Conservation (phyloP, 2,797 vertebrate genomes). For the Cossypha niveicapilla region DNA sequence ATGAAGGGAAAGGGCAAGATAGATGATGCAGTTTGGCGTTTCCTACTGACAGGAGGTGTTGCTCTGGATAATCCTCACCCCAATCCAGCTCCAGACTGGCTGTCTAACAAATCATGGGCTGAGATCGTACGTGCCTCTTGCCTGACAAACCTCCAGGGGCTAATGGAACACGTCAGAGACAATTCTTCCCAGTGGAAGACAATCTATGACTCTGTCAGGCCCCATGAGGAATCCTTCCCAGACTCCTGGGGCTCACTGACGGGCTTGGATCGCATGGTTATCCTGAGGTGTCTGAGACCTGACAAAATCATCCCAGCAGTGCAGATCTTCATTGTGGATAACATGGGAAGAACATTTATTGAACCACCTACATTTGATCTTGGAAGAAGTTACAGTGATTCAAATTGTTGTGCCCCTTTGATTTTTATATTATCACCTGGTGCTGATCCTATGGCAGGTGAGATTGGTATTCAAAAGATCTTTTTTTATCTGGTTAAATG, state of each 20-base stretch:
- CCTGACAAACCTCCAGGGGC: constrained; percentile 75
- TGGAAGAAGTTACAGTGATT: constrained; percentile 87
- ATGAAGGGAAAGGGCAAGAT: constrained; percentile 83
- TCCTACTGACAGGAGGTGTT: constrained; percentile 88
- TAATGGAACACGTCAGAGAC: constrained; percentile 79
- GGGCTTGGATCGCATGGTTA: constrained; percentile 81
- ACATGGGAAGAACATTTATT: constrained; percentile 84
- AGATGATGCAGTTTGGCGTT: constrained; percentile 84
- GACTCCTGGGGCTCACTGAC: constrained; percentile 73
- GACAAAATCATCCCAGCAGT: constrained; percentile 89
- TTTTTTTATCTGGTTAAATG: neutral
- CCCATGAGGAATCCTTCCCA: constrained; percentile 83
- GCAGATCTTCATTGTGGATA: constrained; percentile 82
- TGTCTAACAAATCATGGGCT: constrained; percentile 89
- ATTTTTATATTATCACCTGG: constrained; percentile 92
- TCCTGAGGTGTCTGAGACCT: constrained; percentile 88
- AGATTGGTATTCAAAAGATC: neutral
- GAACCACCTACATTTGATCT: constrained; percentile 92
- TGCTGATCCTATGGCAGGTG: constrained; percentile 94
- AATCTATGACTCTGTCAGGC: constrained; percentile 85
- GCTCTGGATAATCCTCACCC: constrained; percentile 86
- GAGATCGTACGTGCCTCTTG: constrained; percentile 85
- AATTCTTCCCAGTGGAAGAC: constrained; percentile 79
- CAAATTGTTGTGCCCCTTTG: constrained; percentile 86
- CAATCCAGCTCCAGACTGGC: constrained; percentile 88